phyloP scores from a whole-genome alignment of 2,888 invertebrate species.

The Eristalis tenax region DNA sequence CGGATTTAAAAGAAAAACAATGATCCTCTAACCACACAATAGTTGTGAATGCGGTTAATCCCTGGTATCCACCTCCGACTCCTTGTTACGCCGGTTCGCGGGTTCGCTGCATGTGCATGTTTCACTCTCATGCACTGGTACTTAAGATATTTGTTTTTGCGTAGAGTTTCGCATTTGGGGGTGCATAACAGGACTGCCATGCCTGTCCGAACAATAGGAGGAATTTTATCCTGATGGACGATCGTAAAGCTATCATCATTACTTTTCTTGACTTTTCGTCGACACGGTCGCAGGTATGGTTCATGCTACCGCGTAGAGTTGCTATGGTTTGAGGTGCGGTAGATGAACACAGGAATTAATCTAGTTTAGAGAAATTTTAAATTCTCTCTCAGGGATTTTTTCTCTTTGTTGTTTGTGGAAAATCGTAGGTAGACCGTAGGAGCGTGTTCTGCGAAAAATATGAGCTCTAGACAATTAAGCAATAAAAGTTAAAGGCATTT shows the following conservation, averaged over 20 bases:
- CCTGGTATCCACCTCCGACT: slow-evolving; percentile 37
- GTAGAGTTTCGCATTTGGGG: slow-evolving; percentile 13
- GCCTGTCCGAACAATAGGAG: slow-evolving; percentile 32
- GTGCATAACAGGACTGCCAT: background rate
- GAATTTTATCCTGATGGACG: slow-evolving; percentile 66
- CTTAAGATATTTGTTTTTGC: slow-evolving; percentile 37
- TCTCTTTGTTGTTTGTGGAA: background rate
- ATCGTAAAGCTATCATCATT: slow-evolving; percentile 71
- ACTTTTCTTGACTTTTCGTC: slow-evolving; percentile 61
- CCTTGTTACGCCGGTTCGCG: slow-evolving; percentile 55
- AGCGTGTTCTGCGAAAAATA: slow-evolving; percentile 30
- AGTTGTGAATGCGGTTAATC: slow-evolving; percentile 67
- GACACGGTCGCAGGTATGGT: slow-evolving; percentile 19
- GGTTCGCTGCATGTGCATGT: background rate
- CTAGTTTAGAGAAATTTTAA: slow-evolving; percentile 54
- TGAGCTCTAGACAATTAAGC: slow-evolving; percentile 38
- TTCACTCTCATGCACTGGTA: background rate
- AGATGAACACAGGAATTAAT: slow-evolving; percentile 44
- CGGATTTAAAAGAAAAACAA: slow-evolving; percentile 66
- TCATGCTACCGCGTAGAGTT: background rate
- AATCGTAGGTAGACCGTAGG: background rate
- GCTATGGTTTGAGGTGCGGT: slow-evolving; percentile 11
- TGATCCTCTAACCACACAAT: slow-evolving; percentile 66
- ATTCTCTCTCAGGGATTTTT: slow-evolving; percentile 5
- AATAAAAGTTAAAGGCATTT: slow-evolving; percentile 41